Evolutionary conservation across 2,888 invertebrate genomes (phyloP).

Genomic region (Agrenia bidenticulata): DNA sequence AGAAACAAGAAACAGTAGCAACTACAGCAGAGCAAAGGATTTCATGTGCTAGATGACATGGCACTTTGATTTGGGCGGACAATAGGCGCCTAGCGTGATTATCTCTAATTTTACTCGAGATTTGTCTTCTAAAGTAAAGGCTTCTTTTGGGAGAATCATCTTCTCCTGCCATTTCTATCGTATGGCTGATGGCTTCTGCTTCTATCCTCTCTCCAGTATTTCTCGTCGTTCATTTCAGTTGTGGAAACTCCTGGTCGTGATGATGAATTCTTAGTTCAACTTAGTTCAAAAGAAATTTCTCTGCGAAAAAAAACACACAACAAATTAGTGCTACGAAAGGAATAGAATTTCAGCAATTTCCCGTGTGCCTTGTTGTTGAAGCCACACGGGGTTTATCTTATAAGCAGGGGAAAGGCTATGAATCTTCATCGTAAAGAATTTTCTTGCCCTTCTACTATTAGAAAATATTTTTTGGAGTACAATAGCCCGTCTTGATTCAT

Average conservation of each 20-base stretch:
- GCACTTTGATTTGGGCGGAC: conserved; percentile 46
- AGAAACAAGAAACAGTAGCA: conserved; percentile 8
- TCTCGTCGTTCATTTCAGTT: conserved; percentile 26
- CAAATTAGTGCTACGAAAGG: conserved; percentile 15
- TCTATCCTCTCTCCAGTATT: neutral
- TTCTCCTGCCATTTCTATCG: neutral
- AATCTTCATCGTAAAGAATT: conserved; percentile 3
- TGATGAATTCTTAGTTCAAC: too few species aligned
- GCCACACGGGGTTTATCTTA: too few species aligned
- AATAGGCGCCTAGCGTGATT: conserved; percentile 47
- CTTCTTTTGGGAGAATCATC: conserved; percentile 1
- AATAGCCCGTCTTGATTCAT: too few species aligned
- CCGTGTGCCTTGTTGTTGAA: neutral
- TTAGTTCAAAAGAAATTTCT: conserved; percentile 20
- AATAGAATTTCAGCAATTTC: conserved; percentile 17
- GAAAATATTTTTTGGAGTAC: neutral
- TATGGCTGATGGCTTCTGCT: neutral
- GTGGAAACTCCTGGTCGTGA: conserved; percentile 28
- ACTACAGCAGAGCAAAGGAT: neutral
- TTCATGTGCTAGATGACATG: conserved; percentile 39
- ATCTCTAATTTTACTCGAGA: conserved; percentile 47
- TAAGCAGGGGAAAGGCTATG: neutral
- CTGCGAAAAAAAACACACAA: conserved; percentile 8
- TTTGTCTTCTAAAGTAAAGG: conserved; percentile 26
- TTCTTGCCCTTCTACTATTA: conserved; percentile 6